Evolutionary conservation across 2,888 invertebrate genomes (phyloP), one percentile per base, ranked within the genome.

Genomic region (Drosophila kambysellisi): DNA sequence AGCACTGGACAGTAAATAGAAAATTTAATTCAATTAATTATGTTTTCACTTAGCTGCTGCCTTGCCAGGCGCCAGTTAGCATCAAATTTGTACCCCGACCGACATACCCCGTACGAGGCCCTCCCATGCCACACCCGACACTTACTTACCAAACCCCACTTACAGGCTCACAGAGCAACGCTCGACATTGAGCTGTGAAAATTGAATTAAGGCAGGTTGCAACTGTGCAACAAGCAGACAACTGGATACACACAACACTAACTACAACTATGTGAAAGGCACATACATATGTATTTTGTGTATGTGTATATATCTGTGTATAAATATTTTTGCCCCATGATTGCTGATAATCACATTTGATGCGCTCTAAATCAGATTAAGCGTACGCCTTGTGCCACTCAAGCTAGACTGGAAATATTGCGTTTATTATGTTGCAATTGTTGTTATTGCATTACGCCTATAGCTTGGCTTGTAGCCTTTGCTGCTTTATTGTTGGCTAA

Each of bases 1-100:
- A 63, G 54, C n/a, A 51, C 54, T 51, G 61, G 46, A 8, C 65
- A 67, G 69, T 71, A 89, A 89, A 89, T 89, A 84, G 90, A 90
- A 90, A 87, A 80, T 87, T 72, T 90, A 88, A 88, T 90, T 84
- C 62, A 90, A 88, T 90, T 90, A 87, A 87, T 88, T 88, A 90
- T 70, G 76, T 76, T 88, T 85, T 85, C 90, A 88, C 88, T 89
- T 88, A 85, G 79, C 72, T 68, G 57, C 62, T 53, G 63, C 20
- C 54, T 46, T 32, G 20, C 61, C 61, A 11, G 7, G 50, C 56
- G 33, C 20, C n/a, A 46, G 33, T 17, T 56, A 46, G 33, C 9
- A 33, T n/a, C 43, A 46, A 48, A 54, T 33, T 17, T 39, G 11
- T 43, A 30, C 33, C 15, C 17, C 17, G 9, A 12, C 17, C 17